Evolutionary conservation across 2,113 vertebrate species (phyloP), one percentile per base, ranked within the genome.

Genomic region (Tamias sibiricus): DNA sequence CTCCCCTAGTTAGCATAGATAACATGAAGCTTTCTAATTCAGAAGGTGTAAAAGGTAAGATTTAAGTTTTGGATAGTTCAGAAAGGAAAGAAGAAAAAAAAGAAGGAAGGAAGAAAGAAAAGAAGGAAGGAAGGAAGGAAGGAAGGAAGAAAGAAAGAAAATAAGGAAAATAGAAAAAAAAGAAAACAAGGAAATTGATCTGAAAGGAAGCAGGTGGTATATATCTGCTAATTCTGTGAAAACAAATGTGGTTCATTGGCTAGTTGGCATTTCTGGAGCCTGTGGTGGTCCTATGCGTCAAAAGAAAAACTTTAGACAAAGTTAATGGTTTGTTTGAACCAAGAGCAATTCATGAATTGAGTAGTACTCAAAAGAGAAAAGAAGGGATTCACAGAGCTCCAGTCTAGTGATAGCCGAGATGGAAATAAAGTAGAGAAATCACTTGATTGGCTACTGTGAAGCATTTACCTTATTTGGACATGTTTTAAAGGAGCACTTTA

Each of bases 11-110:
- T 94, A 99, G 98, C 2, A 94, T 98, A 95, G 96, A 99, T 66
- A 99, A 98, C 64, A 98, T 99, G 5, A 99, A 98, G 84, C 98
- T 99, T 64, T 99, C 99, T 2, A 98, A 98, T 66, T 86, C 98
- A 82, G 98, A 98, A 81, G 98, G 49, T 94, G 97, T 99, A 96
- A 98, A 98, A 97, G 90, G 98, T 97, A 97, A 98, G 98, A 99
- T 99, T 95, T 98, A 99, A 96, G 98, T 99, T 57, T 88, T 99
- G 90, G 98, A 98, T 14, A 97, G 96, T 91, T 97, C 71, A 35
- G 64, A 91, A 91, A 14, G 19, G 17, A 57, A 57, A 20, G 19
- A 12, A 52, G 13, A 20, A 22, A 57, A 20, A 7, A 20, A 20
- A 20, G 17, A 54, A 20, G 19, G 7, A 97, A 76, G n/a, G 2